Base-by-base conservation (phyloP, 92 coral and sea anemone genomes). In the Porites lobata region DNA sequence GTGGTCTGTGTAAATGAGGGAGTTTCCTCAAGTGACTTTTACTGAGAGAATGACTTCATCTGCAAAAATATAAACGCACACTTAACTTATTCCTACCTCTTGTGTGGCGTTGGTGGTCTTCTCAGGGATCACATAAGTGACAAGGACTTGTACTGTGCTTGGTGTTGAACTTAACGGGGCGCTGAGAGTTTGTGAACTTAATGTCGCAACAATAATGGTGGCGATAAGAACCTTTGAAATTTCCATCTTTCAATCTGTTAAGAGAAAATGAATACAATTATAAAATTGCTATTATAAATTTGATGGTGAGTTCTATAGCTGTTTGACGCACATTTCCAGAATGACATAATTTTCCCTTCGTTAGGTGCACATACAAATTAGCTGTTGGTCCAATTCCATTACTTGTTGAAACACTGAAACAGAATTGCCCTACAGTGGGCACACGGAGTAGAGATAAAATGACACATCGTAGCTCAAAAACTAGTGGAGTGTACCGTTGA, bases 31-130 rank as follows among this genome's bases (percentile, higher is more conserved):
- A 38, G 47, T 38, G 47, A 38, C 4, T 38, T 38, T 38, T 38
- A 4, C 0, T 4, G 47, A 38, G 47, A 38, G 47, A 38, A 38
- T 38, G 47, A 38, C 47, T 38, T 38, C 47, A 38, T 38, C 47
- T 4, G 47, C 6, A 38, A 38, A 38, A 38, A 38, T 38, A 38
- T 38, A 38, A 38, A 38, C 32, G 32, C 3, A 29, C 47, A 38
- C 6, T 38, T 4, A 4, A 38, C 47, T 38, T 4, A 57, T 75
- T 24, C 69, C 8, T 59, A 80, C 85, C 85, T 80, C 62, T 80
- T 50, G 12, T 50, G 85, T 80, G 65, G 75, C 85, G 57, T 50
- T 67, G 26, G 62, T 7, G 50, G 51, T 38, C 3, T 9, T 20
- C 11, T 54, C 75, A 17, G 74, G 24, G 15, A 80, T 52, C 9